Conservation (phyloP, 2,888 invertebrate species). For the Hemithea aestivaria region DNA sequence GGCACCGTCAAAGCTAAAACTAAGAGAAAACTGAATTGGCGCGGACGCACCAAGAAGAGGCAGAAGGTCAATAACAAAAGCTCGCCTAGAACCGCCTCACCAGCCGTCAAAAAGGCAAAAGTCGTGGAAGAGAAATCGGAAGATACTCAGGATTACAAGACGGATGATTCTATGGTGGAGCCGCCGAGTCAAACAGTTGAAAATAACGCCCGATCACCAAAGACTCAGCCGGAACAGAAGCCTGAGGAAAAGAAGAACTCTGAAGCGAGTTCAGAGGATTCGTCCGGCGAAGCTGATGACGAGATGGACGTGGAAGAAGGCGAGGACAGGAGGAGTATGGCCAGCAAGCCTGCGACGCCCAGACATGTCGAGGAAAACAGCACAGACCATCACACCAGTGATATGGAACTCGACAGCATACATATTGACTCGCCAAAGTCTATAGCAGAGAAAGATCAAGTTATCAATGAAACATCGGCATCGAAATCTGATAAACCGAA, state of each 20-base stretch:
- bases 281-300: constrained; percentile 82
- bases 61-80: constrained; percentile 46
- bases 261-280: constrained; percentile 79
- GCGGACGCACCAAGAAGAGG: constrained; percentile 63
- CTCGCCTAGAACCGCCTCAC: constrained; percentile 38
- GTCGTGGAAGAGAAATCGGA: constrained; percentile 35
- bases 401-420: constrained; percentile 73
- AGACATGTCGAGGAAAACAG: constrained; percentile 60
- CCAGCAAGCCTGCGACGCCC: constrained; percentile 62
- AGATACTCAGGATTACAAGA: constrained; percentile 45
- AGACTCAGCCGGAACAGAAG: constrained; percentile 42
- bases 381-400: constrained; percentile 71
- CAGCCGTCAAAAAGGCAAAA: constrained; percentile 57
- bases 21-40: constrained; percentile 75
- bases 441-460: constrained; percentile 59
- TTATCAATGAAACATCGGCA: constrained; percentile 50
- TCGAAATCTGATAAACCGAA: constrained; percentile 44
- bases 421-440: constrained; percentile 73
- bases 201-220: constrained; percentile 29
- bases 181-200: constrained; percentile 29
- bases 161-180: constrained; percentile 52
- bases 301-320: constrained; percentile 83
- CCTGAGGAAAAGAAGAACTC: constrained; percentile 58
- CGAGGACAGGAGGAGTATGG: constrained; percentile 60
- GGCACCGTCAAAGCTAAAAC: constrained; percentile 46